phyloP scores from a whole-genome alignment of 1,140 invertebrate species.

The Bombus confusus region DNA sequence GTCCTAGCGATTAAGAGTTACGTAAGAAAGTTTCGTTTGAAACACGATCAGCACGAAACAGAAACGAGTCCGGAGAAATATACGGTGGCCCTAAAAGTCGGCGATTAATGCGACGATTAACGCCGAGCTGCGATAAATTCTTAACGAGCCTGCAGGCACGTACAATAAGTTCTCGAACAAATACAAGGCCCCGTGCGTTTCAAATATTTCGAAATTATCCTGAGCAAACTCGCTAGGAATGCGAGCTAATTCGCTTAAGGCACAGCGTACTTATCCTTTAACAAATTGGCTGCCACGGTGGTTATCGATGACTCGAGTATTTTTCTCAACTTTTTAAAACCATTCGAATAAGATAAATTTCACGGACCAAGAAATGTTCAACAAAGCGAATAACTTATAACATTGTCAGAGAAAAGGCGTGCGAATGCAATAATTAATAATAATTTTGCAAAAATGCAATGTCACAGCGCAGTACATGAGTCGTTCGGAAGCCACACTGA shows the following conservation, averaged over 20 bases:
- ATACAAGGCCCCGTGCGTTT: neutral
- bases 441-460: no score
- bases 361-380: no score
- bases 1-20: neutral
- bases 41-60: no score
- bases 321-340: no score
- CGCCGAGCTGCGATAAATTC: neutral
- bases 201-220: neutral
- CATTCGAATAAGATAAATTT: no score
- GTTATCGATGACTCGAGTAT: no score
- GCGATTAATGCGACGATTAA: slow-evolving; percentile 14
- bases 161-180: neutral
- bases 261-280: neutral
- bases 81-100: neutral
- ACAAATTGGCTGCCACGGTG: neutral
- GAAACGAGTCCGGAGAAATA: neutral
- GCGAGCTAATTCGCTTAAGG: slow-evolving; percentile 22
- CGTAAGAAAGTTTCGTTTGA: neutral
- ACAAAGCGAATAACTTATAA: no score
- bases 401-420: no score
- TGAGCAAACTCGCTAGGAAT: slow-evolving; percentile 18
- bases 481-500: no score
- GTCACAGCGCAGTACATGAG: no score
- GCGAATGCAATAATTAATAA: no score
- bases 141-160: neutral